These are phyloP conservation scores for Bembecia ichneumoniformis DNA, from an alignment of 2,888 invertebrate genomes.

Conservation along the genomic window DNA sequence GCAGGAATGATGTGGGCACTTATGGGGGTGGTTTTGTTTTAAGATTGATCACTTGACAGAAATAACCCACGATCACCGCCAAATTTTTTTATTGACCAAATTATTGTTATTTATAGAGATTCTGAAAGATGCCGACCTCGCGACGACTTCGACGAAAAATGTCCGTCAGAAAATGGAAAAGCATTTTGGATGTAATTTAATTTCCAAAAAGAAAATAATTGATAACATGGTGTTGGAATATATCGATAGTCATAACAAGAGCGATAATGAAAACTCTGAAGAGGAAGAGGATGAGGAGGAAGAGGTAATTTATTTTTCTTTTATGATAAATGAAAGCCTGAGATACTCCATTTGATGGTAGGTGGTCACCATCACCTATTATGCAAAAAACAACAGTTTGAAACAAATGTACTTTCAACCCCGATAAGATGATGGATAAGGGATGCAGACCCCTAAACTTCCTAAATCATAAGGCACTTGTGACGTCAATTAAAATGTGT, in stretches of 20 bases:
- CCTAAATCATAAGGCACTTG: too few relatives aligned
- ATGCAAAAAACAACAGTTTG: too few relatives aligned
- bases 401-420: too few relatives aligned
- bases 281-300: slow-evolving; percentile 45
- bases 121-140: slow-evolving; percentile 84
- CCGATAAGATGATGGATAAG: slow-evolving; percentile 65
- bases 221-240: slow-evolving; percentile 89
- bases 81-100: too few relatives aligned
- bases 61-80: too few relatives aligned
- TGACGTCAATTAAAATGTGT: too few relatives aligned
- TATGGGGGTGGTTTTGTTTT: too few relatives aligned
- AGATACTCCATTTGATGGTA: slow-evolving; percentile 18
- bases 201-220: slow-evolving; percentile 87
- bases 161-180: slow-evolving; percentile 89
- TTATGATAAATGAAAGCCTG: slow-evolving; percentile 5
- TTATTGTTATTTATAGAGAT: slow-evolving; percentile 78
- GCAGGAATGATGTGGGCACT: too few relatives aligned
- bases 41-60: too few relatives aligned
- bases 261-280: slow-evolving; percentile 6
- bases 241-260: slow-evolving; percentile 40
- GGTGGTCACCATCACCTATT: too few relatives aligned
- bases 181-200: slow-evolving; percentile 82
- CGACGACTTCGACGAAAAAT: slow-evolving; percentile 88
- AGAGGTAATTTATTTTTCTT: slow-evolving; percentile 10
- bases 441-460: slow-evolving; percentile 61